Evolutionary conservation across 2,888 invertebrate species (phyloP), one percentile per base, ranked within the genome.

Genomic region (Piscicola geometra): DNA sequence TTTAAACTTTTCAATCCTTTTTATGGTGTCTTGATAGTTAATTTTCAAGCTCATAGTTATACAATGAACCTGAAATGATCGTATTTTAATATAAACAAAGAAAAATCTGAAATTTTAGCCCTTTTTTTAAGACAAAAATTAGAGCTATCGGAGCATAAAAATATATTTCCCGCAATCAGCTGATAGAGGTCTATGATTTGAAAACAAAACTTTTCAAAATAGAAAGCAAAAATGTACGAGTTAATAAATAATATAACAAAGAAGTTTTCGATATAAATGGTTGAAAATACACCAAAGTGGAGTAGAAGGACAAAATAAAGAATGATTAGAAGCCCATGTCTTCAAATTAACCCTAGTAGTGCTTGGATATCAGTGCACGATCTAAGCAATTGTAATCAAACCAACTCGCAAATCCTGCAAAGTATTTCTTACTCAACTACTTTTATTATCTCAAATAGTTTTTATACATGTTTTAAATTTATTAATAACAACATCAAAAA

Each of bases 371-470:
- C 60, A n/a, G 60, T 56, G 60, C n/a, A 56, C 60, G 60, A 5
- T 56, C n/a, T 25, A 18, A 25, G 25, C 50, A 56, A 21, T 56
- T 56, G 60, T 56, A 56, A 56, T 56, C 60, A 56, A 56, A 56
- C 60, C 9, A 56, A 25, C 60, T 56, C 60, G 60, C 60, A 56
- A 56, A 56, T 56, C 9, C 9, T 56, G n/a, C 60, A 56, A 56
- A 56, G 60, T 56, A 15, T 3, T 25, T 3, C n/a, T 21, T 21
- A 56, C 5, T 56, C 3, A 25, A 25, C 25, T 56, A 56, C 9
- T 15, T 56, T 56, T 56, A 5, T 21, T n/a, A 15, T 18, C 9
- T 25, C 5, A 56, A 5, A 18, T 56, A 21, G 3, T 25, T 3
- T 5, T 56, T 56, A 18, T 56, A 5, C 21, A 18, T 56, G 25